Conservation (phyloP, 2,888 invertebrate species). For the Hymenopus coronatus region DNA sequence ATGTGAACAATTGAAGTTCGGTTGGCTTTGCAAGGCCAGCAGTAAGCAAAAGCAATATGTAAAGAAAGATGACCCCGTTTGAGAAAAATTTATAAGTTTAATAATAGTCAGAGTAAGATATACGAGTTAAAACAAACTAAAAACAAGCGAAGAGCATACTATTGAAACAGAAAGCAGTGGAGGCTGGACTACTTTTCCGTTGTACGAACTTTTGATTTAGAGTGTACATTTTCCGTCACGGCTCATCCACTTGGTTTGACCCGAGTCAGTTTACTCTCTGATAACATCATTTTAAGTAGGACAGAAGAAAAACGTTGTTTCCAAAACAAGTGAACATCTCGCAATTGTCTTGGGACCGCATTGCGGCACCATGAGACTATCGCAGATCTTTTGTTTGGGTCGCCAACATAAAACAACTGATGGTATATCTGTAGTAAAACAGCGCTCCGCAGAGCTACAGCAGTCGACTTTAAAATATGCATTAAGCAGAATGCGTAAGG, state of each 20-base stretch:
- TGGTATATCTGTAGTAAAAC: too few species aligned
- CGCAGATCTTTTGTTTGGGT: too few species aligned
- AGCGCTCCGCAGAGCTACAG: too few species aligned
- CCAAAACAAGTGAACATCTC: not conserved
- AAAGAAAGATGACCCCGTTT: too few species aligned
- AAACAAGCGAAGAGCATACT: not conserved
- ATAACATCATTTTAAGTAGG: not conserved
- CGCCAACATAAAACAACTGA: too few species aligned
- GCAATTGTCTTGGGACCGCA: not conserved
- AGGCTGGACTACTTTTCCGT: not conserved
- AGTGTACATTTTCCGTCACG: not conserved
- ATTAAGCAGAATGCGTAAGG: too few species aligned
- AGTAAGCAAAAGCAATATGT: too few species aligned
- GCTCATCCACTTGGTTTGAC: not conserved
- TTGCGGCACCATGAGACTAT: not conserved
- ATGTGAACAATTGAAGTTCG: too few species aligned
- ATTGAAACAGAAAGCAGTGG: not conserved
- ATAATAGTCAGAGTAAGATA: not conserved
- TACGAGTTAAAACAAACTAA: too few species aligned
- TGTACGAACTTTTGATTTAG: not conserved
- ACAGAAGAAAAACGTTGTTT: not conserved
- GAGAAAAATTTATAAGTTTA: too few species aligned
- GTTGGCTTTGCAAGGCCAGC: too few species aligned
- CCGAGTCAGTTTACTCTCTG: not conserved
- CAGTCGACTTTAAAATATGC: too few species aligned